phyloP scores from a whole-genome alignment of 2,888 invertebrate species.

The Calameuta idolon region DNA sequence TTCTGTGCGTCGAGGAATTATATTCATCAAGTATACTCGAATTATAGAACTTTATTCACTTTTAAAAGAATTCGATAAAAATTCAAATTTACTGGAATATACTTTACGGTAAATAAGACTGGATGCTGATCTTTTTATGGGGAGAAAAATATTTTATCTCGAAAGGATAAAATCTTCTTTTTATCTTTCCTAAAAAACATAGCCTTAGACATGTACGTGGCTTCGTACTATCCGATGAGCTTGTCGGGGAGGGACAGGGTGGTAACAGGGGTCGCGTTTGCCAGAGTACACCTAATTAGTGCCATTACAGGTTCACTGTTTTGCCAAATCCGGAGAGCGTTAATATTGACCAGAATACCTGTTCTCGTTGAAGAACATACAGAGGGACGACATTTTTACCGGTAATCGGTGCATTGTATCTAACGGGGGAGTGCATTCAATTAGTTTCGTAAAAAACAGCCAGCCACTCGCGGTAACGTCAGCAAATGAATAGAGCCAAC shows the following conservation, averaged over 20 bases:
- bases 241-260: background rate
- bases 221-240: background rate
- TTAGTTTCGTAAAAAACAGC: constrained; percentile 54
- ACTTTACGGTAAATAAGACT: no score
- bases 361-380: constrained; percentile 14
- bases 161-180: background rate
- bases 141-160: background rate
- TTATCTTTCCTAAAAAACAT: background rate
- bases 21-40: background rate
- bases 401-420: constrained; percentile 52
- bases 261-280: constrained; percentile 12
- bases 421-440: constrained; percentile 53
- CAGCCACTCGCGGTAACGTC: constrained; percentile 48
- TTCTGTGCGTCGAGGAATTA: background rate
- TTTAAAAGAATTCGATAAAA: background rate
- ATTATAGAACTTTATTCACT: background rate
- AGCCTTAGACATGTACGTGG: background rate
- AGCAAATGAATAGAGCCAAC: constrained; percentile 48
- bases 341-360: constrained; percentile 49
- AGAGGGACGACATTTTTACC: constrained; percentile 46
- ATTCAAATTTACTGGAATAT: background rate
- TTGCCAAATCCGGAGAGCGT: constrained; percentile 51
- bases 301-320: constrained; percentile 52
- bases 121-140: background rate
- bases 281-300: constrained; percentile 56